Conservation (phyloP, 2,113 vertebrate species). For the Gadus macrocephalus region DNA sequence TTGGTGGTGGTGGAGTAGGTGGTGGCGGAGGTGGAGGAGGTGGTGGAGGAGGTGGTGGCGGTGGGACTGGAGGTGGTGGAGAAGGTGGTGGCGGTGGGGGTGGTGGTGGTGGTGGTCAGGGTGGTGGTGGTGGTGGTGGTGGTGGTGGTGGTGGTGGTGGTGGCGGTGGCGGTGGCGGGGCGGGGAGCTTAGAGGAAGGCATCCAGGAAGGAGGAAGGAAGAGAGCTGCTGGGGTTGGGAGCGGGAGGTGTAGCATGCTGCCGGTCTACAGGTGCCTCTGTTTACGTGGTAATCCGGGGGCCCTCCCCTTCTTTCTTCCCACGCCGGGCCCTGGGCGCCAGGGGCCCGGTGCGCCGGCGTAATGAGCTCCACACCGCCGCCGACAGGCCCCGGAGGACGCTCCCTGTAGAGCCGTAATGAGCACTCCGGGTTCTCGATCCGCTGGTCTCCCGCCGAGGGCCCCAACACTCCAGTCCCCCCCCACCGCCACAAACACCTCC, state of each 20-base stretch:
- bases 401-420: conserved; percentile 76
- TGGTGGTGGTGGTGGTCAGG: too few relatives aligned
- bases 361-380: conserved; percentile 74
- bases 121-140: too few relatives aligned
- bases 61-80: too few relatives aligned
- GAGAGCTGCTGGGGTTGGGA: conserved; percentile 31
- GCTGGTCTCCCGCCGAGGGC: conserved; percentile 59
- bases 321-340: conserved; percentile 13
- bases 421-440: conserved; percentile 70
- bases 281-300: conserved; percentile 75
- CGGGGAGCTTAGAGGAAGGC: conserved; percentile 30
- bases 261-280: conserved; percentile 74
- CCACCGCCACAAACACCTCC: conserved; percentile 27
- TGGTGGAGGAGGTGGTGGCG: too few relatives aligned
- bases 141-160: too few relatives aligned
- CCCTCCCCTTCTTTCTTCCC: conserved; percentile 60
- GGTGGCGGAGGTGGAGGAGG: too few relatives aligned
- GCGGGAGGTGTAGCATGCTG: conserved; percentile 46
- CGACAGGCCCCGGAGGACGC: conserved; percentile 68
- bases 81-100: too few relatives aligned
- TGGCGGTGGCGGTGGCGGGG: too few relatives aligned
- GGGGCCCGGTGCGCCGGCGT: conserved; percentile 53
- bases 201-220: conserved; percentile 26
- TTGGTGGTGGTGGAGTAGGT: too few relatives aligned
- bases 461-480: conserved; percentile 29